phyloP scores from a whole-genome alignment of 2,113 vertebrate species.

The Tachycineta bicolor region DNA sequence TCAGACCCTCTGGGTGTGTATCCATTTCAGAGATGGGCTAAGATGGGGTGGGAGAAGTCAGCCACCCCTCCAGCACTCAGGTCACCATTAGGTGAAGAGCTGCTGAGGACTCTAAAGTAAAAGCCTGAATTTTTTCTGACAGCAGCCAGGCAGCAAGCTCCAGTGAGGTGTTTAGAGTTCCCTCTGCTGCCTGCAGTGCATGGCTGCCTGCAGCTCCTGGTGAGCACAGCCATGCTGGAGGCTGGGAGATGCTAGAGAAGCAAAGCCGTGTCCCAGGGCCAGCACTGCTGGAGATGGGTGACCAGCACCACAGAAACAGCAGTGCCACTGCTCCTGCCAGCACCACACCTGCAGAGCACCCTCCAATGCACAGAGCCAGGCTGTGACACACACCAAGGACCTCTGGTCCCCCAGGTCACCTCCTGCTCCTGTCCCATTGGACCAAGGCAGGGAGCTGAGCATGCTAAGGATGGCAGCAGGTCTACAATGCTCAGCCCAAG shows the following conservation, averaged over 20 bases:
- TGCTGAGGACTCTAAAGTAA: neutral
- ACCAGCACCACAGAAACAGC: neutral
- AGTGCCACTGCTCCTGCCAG: neutral
- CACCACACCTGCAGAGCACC: neutral
- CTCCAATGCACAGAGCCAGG: neutral
- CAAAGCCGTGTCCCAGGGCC: neutral
- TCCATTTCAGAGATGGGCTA: neutral
- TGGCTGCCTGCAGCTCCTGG: neutral
- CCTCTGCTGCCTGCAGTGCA: slow-evolving; percentile 41
- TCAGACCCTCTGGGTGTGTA: neutral
- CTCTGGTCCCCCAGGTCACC: neutral
- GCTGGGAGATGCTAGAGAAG: neutral
- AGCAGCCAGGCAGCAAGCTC: neutral
- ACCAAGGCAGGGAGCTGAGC: neutral
- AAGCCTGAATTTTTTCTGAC: neutral
- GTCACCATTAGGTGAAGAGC: neutral
- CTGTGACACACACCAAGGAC: neutral
- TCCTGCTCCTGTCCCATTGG: neutral
- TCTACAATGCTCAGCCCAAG: accelerated
- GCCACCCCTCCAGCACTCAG: neutral
- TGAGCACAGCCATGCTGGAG: accelerated
- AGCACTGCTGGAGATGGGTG: neutral
- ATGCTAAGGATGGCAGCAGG: neutral
- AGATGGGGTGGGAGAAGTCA: neutral
- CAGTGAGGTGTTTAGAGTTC: slow-evolving; percentile 34